These are phyloP conservation scores for Chionomys nivalis DNA, from an alignment of 2,113 vertebrate genomes.

Conservation along the genomic window DNA sequence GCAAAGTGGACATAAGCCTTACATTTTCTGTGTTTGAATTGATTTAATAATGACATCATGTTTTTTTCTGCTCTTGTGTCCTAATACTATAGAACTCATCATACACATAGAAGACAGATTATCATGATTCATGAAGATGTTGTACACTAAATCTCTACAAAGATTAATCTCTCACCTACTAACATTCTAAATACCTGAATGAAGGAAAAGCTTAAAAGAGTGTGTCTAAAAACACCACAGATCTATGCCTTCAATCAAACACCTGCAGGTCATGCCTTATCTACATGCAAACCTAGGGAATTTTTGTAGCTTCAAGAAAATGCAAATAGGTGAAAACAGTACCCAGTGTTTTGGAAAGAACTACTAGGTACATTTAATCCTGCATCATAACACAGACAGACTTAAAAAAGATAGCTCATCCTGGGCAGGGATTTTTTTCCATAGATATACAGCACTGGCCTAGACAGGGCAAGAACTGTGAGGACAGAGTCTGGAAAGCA, in stretches of 20 bases:
- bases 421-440: not conserved
- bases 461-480: conserved; percentile 35
- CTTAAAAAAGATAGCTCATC: conserved; percentile 48
- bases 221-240: not conserved
- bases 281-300: not conserved
- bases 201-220: not conserved
- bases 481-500: not conserved
- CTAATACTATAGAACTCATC: not conserved
- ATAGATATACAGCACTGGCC: conserved; percentile 19
- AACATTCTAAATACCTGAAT: not conserved
- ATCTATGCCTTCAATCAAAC: not conserved
- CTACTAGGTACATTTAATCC: conserved; percentile 20
- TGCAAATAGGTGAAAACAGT: not conserved
- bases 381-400: not conserved
- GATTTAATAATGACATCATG: not conserved
- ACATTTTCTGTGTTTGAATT: not conserved
- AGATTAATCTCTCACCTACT: not conserved
- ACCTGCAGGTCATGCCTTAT: not conserved
- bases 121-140: not conserved
- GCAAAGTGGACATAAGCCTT: not conserved
- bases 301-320: not conserved
- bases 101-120: not conserved
- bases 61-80: not conserved
- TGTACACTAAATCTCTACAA: not conserved
- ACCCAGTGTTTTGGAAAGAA: conserved; percentile 10